phyloP scores from a whole-genome alignment of 2,888 invertebrate species.

The Ceratothoa steindachneri region DNA sequence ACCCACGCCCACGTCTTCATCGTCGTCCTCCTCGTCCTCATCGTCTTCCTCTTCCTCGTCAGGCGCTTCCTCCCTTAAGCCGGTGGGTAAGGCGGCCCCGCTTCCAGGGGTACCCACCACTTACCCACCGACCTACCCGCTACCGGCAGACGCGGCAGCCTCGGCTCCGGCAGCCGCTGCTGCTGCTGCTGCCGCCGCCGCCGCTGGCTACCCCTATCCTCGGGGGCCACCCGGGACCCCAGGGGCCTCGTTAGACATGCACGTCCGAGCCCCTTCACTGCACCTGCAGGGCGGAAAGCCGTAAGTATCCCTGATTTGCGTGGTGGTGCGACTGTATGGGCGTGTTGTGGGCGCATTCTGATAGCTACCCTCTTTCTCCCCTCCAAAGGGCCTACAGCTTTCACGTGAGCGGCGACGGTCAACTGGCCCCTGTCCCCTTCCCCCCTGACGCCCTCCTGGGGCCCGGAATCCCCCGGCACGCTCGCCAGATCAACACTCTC shows the following conservation, averaged over 20 bases:
- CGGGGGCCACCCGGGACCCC: constrained; percentile 31
- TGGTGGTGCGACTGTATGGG: too few relatives aligned
- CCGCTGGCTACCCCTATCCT: constrained; percentile 46
- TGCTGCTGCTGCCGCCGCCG: constrained; percentile 35
- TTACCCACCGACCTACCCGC: constrained; percentile 45
- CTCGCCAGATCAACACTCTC: constrained; percentile 80
- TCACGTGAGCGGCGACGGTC: constrained; percentile 84
- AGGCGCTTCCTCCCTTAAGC: constrained; percentile 54
- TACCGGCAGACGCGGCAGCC: constrained; percentile 56
- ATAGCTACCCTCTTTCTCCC: constrained; percentile 18
- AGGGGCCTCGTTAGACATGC: constrained; percentile 36
- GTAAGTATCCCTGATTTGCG: too few relatives aligned
- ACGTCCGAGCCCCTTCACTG: constrained; percentile 38
- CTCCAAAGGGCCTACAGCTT: constrained; percentile 80
- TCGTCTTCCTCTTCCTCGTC: constrained; percentile 47
- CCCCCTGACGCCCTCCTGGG: constrained; percentile 88
- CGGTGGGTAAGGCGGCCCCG: constrained; percentile 57
- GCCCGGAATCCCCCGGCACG: constrained; percentile 88
- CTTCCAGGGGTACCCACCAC: constrained; percentile 26
- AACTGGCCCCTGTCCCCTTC: constrained; percentile 85
- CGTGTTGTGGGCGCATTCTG: too few relatives aligned
- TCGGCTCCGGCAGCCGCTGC: constrained; percentile 35
- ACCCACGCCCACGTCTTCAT: constrained; percentile 30
- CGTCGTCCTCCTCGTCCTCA: constrained; percentile 20
- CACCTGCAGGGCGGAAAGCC: constrained; percentile 65